These are phyloP conservation scores for Actinopyga echinites DNA, from an alignment of 53 echinoderm and acorn worm species.

Conservation along the genomic window DNA sequence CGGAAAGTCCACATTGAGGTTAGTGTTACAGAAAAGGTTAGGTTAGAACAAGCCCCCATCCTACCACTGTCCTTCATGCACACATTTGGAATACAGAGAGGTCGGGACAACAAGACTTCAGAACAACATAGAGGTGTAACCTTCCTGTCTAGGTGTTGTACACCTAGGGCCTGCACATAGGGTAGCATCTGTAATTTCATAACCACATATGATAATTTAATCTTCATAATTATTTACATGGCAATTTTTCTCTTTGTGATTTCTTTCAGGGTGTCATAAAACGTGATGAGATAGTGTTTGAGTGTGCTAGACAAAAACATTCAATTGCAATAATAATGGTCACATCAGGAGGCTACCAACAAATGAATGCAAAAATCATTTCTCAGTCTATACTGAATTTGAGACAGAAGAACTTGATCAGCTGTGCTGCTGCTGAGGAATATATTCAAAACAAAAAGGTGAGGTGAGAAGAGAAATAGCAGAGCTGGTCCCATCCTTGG, in stretches of 20 bases:
- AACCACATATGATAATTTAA: background rate
- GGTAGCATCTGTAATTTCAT: no score
- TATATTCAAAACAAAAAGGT: background rate
- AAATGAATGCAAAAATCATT: slow-evolving; percentile 87
- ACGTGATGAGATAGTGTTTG: slow-evolving; percentile 92
- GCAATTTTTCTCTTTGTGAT: background rate
- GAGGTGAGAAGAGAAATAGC: no score
- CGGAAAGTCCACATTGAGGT: no score
- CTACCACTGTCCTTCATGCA: no score
- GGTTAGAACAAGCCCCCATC: no score
- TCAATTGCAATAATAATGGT: slow-evolving; percentile 94
- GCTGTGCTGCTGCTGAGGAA: slow-evolving; percentile 69
- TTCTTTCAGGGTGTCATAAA: slow-evolving; percentile 72
- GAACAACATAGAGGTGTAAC: no score
- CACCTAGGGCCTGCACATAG: no score
- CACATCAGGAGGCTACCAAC: slow-evolving; percentile 96
- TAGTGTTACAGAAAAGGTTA: no score
- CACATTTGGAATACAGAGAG: no score
- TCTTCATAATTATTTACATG: background rate
- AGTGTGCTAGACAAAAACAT: slow-evolving; percentile 57
- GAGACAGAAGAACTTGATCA: slow-evolving; percentile 63
- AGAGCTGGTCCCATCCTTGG: no score
- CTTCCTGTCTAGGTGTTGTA: no score
- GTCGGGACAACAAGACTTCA: no score
- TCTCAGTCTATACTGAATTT: slow-evolving; percentile 93